Percentiles rank a stretch among this genome's conserved stretches.
phyloP scores from a whole-genome alignment of 1,140 invertebrate species.

The Chymomyza costata region DNA sequence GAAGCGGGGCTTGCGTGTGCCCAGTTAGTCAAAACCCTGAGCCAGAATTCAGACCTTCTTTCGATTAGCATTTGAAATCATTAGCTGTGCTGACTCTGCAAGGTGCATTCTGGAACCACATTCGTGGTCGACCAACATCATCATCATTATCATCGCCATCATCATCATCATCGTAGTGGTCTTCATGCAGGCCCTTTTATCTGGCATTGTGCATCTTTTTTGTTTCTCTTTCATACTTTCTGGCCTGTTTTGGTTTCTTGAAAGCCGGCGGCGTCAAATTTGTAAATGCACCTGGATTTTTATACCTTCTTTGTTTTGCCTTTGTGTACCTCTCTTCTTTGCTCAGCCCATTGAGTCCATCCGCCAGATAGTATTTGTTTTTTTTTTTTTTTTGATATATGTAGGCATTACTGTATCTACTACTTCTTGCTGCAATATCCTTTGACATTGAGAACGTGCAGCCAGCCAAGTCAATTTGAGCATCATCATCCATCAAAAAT shows the following conservation, averaged over 20 bases:
- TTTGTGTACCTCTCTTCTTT: slow-evolving; percentile 45
- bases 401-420: slow-evolving; percentile 38
- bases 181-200: too few relatives aligned
- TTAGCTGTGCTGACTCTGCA: slow-evolving; percentile 46
- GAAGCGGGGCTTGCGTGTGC: slow-evolving; percentile 44
- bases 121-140: slow-evolving; percentile 56
- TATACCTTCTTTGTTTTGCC: slow-evolving; percentile 33
- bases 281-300: slow-evolving; percentile 71
- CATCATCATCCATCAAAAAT: slow-evolving; percentile 71
- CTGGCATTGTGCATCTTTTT: slow-evolving; percentile 63
- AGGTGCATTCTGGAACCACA: slow-evolving; percentile 67
- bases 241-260: slow-evolving; percentile 51
- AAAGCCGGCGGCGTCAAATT: slow-evolving; percentile 69
- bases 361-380: slow-evolving; percentile 48
- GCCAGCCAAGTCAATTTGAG: slow-evolving; percentile 39
- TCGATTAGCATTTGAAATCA: slow-evolving; percentile 72
- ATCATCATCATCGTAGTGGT: slow-evolving; percentile 39
- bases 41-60: slow-evolving; percentile 16
- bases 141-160: slow-evolving; percentile 42
- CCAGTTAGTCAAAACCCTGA: too few relatives aligned
- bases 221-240: slow-evolving; percentile 44
- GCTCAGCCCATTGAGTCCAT: too few relatives aligned
- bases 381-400: slow-evolving; percentile 34
- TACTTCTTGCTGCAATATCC: slow-evolving; percentile 52
- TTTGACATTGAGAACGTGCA: slow-evolving; percentile 57